These are phyloP conservation scores for Belonocnema kinseyi DNA, from an alignment of 1,140 invertebrate species.

Conservation along the genomic window DNA sequence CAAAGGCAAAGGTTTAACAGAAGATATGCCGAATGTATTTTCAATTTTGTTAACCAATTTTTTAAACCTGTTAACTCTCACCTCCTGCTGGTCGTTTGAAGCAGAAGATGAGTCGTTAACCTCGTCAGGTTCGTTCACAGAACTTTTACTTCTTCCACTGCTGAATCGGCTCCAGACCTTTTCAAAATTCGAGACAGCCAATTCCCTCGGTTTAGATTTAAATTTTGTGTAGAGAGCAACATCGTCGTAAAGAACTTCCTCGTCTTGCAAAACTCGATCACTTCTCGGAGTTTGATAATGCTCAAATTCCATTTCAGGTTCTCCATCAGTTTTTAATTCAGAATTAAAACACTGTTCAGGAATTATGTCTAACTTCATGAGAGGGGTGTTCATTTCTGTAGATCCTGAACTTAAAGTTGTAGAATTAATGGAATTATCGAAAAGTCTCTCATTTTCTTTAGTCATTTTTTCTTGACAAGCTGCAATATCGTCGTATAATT, in stretches of 20 bases:
- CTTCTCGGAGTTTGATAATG: slow-evolving; percentile 62
- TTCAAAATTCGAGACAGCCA: slow-evolving; percentile 31
- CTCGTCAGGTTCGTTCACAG: slow-evolving; percentile 39
- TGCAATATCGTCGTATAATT: slow-evolving; percentile 60
- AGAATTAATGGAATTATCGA: neutral
- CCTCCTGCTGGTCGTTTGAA: neutral
- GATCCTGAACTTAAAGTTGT: neutral
- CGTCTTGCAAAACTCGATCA: slow-evolving; percentile 30
- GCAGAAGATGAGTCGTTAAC: slow-evolving; percentile 9
- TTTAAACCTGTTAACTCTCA: slow-evolving; percentile 65
- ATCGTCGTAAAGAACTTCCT: slow-evolving; percentile 64
- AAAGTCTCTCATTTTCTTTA: slow-evolving; percentile 5
- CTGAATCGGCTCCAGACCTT: slow-evolving; percentile 64
- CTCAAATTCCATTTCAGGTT: slow-evolving; percentile 42
- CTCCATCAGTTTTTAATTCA: slow-evolving; percentile 33
- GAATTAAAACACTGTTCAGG: neutral
- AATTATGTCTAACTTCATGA: neutral
- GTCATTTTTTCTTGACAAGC: slow-evolving; percentile 3
- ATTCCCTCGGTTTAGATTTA: slow-evolving; percentile 52
- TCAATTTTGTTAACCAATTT: slow-evolving; percentile 68
- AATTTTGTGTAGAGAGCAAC: slow-evolving; percentile 59
- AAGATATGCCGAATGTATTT: slow-evolving; percentile 60
- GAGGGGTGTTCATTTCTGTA: neutral
- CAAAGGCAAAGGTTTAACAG: slow-evolving; percentile 23
- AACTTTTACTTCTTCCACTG: slow-evolving; percentile 50